phyloP scores from a whole-genome alignment of 2,797 vertebrate genomes.

The Adrianichthys oophorus region DNA sequence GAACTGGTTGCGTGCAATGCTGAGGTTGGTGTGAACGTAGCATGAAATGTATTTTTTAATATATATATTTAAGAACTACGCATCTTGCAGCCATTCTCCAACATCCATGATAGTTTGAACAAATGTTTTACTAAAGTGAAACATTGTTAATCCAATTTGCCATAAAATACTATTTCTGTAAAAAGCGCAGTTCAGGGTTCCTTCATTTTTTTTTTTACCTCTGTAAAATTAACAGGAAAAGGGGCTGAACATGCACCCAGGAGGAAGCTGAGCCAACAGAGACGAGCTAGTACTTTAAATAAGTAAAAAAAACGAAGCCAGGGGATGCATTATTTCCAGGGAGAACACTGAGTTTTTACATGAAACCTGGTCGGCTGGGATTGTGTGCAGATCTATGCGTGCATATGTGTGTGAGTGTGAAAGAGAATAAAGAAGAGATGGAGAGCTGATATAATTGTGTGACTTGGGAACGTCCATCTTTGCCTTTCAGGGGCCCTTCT shows the following conservation, averaged over 20 bases:
- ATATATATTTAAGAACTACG: constrained; percentile 16
- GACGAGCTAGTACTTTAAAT: constrained; percentile 66
- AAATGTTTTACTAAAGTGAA: constrained; percentile 52
- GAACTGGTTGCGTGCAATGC: no score
- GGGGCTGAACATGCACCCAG: constrained; percentile 53
- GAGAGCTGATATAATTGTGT: constrained; percentile 81
- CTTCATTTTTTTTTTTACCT: constrained; percentile 39
- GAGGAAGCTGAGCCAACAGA: constrained; percentile 62
- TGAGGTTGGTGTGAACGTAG: no score
- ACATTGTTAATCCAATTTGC: constrained; percentile 53
- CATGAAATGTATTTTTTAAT: no score
- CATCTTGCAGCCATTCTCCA: constrained; percentile 21
- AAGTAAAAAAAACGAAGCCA: constrained; percentile 64
- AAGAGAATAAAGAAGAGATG: constrained; percentile 34
- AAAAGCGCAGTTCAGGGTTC: constrained; percentile 48
- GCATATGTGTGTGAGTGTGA: constrained; percentile 19
- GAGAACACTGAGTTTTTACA: constrained; percentile 68
- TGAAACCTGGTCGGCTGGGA: constrained; percentile 59
- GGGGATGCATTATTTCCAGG: constrained; percentile 62
- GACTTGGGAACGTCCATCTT: constrained; percentile 84
- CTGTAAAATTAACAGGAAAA: constrained; percentile 65
- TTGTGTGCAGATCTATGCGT: constrained; percentile 47
- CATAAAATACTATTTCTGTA: constrained; percentile 44
- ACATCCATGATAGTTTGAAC: constrained; percentile 16
- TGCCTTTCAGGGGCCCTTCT: constrained; percentile 85